Evolutionary conservation across 2,888 invertebrate species (phyloP).

Genomic region (Microchrysa polita): DNA sequence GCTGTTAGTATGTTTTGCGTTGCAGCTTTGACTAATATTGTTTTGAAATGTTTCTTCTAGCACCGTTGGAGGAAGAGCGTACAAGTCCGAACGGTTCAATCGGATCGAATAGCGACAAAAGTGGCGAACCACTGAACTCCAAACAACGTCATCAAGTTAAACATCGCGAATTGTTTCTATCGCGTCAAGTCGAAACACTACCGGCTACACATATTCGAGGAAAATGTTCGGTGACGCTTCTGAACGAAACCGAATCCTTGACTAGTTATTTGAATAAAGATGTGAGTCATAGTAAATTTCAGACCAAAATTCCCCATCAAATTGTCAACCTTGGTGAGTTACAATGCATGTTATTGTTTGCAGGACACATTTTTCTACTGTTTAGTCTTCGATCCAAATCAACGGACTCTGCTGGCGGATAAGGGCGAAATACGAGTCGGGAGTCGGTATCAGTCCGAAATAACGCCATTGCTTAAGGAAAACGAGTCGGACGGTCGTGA

Average conservation of each 20-base stretch:
- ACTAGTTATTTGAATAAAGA: constrained; percentile 96
- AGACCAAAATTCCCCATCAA: neutral
- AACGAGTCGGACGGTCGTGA: constrained; percentile 72
- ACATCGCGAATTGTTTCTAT: constrained; percentile 97
- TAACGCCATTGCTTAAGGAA: constrained; percentile 82
- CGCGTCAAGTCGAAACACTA: constrained; percentile 96
- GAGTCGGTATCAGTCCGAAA: constrained; percentile 96
- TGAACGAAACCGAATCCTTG: constrained; percentile 98
- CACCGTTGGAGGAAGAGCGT: constrained; percentile 75
- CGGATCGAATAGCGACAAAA: constrained; percentile 62
- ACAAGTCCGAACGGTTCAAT: constrained; percentile 59
- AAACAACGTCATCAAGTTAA: constrained; percentile 95
- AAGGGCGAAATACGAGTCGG: constrained; percentile 95
- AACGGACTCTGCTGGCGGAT: constrained; percentile 98
- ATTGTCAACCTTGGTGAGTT: too few species aligned
- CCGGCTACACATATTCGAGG: constrained; percentile 99
- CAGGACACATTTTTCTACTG: constrained; percentile 99
- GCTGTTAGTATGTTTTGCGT: neutral
- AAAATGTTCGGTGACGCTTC: constrained; percentile 97
- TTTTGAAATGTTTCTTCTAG: constrained; percentile 61
- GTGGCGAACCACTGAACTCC: constrained; percentile 74
- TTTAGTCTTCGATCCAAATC: constrained; percentile 98
- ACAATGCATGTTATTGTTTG: constrained; percentile 60
- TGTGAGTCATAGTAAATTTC: constrained; percentile 65
- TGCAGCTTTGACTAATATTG: neutral